Evolutionary conservation across 35 echinoderm and acorn worm genomes (phyloP), one percentile per base, ranked within the genome.

Genomic region (Chiridota heheva): DNA sequence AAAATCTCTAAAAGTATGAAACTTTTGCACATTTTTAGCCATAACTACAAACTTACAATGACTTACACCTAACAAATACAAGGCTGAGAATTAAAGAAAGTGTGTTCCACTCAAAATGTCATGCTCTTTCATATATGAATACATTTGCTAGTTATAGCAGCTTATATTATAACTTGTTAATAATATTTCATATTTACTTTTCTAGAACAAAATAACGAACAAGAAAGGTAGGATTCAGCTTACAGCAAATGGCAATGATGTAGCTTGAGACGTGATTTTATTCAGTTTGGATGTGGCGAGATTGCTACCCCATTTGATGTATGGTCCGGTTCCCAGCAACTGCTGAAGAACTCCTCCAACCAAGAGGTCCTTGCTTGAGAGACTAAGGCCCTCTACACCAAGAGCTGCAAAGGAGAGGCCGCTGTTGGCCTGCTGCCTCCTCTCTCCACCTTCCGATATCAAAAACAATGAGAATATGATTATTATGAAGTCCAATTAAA

Each of bases 281-380:
- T 76, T 77, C 7, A 91, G 59, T 58, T 84, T 83, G 18, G 95
- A 91, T 15, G 95, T 81, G 17, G 95, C 84, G 24, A 88, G 26
- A 36, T 88, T 76, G 58, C 84, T 92, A 40, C 95, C 95, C 60
- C 89, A 72, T 70, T 98, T 98, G 64, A 98, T 68, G 69, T 86
- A 88, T 28, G 85, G 95, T 30, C 72, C 77, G 10, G 51, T 63
- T 34, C 88, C 88, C 80, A 98, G 78, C 72, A 91, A 36, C 17
- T 91, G 86, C 46, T 91, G 95, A 56, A 98, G 48, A 37, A 91
- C 48, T 26, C 84, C 89, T 0, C 77, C 45, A 44, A 77, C 69
- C 1, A 98, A 72, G 2, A 87, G 48, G 35, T 98, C 95, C 34
- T 98, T 81, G 60, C 85, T 91, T 15, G 51, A 41, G n/a, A 84